phyloP scores from a whole-genome alignment of 2,888 invertebrate genomes.

The Tanaodytes sp. region DNA sequence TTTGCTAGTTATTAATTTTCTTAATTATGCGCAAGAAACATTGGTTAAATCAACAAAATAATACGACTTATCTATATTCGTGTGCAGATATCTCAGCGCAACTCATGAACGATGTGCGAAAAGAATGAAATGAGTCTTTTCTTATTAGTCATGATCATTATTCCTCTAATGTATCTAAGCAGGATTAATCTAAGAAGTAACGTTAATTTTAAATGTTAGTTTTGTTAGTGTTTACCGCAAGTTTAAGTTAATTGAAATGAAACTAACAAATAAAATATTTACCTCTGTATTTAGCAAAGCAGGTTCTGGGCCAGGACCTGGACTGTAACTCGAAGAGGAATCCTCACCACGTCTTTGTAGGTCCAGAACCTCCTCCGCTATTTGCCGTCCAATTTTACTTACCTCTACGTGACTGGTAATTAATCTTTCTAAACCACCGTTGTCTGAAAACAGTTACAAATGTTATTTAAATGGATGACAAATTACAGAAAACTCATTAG shows the following conservation, averaged over 20 bases:
- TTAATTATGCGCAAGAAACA: too few relatives aligned
- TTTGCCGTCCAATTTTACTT: constrained; percentile 88
- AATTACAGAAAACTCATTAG: too few relatives aligned
- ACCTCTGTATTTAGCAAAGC: constrained; percentile 70
- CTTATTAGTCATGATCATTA: background rate
- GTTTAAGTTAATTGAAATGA: background rate
- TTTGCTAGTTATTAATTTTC: too few relatives aligned
- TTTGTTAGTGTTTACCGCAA: background rate
- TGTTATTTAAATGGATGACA: too few relatives aligned
- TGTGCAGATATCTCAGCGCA: too few relatives aligned
- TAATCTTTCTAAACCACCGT: constrained; percentile 79
- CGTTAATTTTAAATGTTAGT: constrained; percentile 12
- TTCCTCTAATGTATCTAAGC: background rate
- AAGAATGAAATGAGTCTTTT: too few relatives aligned
- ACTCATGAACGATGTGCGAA: too few relatives aligned
- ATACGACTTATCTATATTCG: too few relatives aligned
- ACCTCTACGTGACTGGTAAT: constrained; percentile 86
- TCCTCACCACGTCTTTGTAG: constrained; percentile 76
- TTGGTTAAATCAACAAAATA: too few relatives aligned
- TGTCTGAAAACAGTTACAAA: constrained; percentile 71
- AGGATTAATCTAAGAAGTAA: background rate
- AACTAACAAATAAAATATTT: constrained; percentile 15
- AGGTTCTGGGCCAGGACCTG: constrained; percentile 71
- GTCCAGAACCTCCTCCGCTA: constrained; percentile 84
- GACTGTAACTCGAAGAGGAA: constrained; percentile 74